Conservation (phyloP, 2,113 vertebrate species). For the Leiothrix lutea region DNA sequence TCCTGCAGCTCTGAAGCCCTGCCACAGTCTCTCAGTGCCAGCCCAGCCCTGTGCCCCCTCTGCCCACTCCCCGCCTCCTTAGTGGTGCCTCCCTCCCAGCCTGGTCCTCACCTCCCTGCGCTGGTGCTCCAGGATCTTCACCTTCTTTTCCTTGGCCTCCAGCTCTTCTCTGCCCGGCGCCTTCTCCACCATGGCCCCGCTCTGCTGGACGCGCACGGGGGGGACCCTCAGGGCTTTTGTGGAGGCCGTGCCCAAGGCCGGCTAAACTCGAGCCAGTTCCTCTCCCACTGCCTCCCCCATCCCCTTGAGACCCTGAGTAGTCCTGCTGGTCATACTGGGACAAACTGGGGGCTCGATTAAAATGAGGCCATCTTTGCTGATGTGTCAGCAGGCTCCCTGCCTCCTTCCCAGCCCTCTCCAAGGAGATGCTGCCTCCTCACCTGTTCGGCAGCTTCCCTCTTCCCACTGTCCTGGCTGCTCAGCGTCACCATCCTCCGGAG, state of each 20-base stretch:
- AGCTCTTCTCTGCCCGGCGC: conserved; percentile 47
- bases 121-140: conserved; percentile 95
- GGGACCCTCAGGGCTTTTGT: conserved; percentile 31
- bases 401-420: not conserved
- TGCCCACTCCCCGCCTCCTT: not conserved
- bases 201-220: conserved; percentile 55
- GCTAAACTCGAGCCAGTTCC: not conserved
- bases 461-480: conserved; percentile 63
- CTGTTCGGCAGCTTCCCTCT: conserved; percentile 76
- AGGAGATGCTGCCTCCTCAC: conserved; percentile 48
- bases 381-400: not conserved
- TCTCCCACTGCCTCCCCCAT: not conserved
- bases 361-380: not conserved
- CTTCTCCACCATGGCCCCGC: conserved; percentile 44
- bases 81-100: not conserved
- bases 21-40: not conserved
- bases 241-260: not conserved
- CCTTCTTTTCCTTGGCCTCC: conserved; percentile 85
- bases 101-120: conserved; percentile 86
- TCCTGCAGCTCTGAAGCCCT: not conserved
- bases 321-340: not conserved
- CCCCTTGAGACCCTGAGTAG: not conserved
- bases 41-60: not conserved
- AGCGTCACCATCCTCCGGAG: conserved; percentile 86
- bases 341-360: not conserved